Percentiles rank a stretch among this genome's conserved stretches.
These are phyloP conservation scores for Leptinotarsa undecemlineata DNA, from an alignment of 1,140 invertebrate species.

Conservation along the genomic window DNA sequence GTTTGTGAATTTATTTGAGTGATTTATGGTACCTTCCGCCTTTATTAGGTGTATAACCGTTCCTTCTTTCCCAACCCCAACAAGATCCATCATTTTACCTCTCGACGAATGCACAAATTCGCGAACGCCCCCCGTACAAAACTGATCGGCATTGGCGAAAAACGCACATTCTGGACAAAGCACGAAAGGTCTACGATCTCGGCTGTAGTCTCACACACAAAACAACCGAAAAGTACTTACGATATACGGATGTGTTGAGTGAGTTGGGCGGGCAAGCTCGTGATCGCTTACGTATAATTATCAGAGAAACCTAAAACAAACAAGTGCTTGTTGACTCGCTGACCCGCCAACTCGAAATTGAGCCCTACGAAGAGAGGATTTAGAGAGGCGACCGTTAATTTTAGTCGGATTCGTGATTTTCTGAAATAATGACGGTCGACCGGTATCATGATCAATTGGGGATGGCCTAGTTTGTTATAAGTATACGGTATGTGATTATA, in stretches of 20 bases:
- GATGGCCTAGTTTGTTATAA: slow-evolving; percentile 34
- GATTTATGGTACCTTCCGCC: too few species aligned
- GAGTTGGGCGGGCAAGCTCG: slow-evolving; percentile 45
- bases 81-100: too few species aligned
- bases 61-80: too few species aligned
- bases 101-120: too few species aligned
- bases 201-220: slow-evolving; percentile 17
- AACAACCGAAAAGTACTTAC: slow-evolving; percentile 31
- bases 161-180: slow-evolving; percentile 6
- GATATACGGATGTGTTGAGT: slow-evolving; percentile 47
- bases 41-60: too few species aligned
- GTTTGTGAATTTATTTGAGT: too few species aligned
- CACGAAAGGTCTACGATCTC: slow-evolving; percentile 22
- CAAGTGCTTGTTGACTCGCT: slow-evolving; percentile 50
- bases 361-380: slow-evolving; percentile 27
- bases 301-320: slow-evolving; percentile 54
- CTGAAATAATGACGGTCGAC: slow-evolving; percentile 37
- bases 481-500: slow-evolving; percentile 13
- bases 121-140: too few species aligned
- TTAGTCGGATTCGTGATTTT: slow-evolving; percentile 41
- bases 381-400: slow-evolving; percentile 40
- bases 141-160: slow-evolving; percentile 7
- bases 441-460: slow-evolving; percentile 30
- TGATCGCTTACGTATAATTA: slow-evolving; percentile 53
- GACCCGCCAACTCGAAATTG: slow-evolving; percentile 42